Evolutionary conservation across 2,113 vertebrate genomes (phyloP), one percentile per base, ranked within the genome.

Genomic region (Australoheros scitulus): DNA sequence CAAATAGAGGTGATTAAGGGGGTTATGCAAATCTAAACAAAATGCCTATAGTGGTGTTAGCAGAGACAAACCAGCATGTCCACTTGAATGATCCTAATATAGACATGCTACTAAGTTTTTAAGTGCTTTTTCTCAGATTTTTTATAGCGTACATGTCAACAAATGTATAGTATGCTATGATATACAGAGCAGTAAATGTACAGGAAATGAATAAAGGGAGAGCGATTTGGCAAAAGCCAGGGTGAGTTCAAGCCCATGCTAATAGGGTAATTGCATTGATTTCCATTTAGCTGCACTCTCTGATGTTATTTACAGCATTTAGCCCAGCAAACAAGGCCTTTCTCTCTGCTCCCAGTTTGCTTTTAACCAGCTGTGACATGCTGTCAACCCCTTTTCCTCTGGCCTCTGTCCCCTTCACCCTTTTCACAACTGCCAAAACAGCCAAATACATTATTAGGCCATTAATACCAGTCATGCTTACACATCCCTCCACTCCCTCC

Each of bases 1-100:
- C 96, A 97, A 97, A 97, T 95, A 93, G 38, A 95, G 95, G 96
- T 96, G 96, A 97, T 97, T 97, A 96, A 96, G 96, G 94, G 95
- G 96, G 96, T 97, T 97, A 96, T 96, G 96, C 95, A 97, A 97
- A 97, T 96, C 84, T 85, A 92, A 89, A 91, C 81, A 79, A 87
- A 91, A 76, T 4, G 50, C 68, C 84, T 63, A 93, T 95, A 95
- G 92, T 92, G 94, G 92, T 95, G 96, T 96, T 96, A 95, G 97
- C 65, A 79, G 20, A 56, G 52, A 55, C 47, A 34, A 80, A 11
- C 60, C 17, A 68, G 47, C 20, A 26, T 65, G 64, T 76, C 65
- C 63, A 83, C 82, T 82, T 8, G 50, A 80, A 57, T 11, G 15
- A 57, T 61, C 64, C 55, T 13, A 63, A 59, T 52, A 65, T 2